Evolutionary conservation across 1,140 invertebrate genomes (phyloP).

Genomic region (Ctenoplectra terminalis): DNA sequence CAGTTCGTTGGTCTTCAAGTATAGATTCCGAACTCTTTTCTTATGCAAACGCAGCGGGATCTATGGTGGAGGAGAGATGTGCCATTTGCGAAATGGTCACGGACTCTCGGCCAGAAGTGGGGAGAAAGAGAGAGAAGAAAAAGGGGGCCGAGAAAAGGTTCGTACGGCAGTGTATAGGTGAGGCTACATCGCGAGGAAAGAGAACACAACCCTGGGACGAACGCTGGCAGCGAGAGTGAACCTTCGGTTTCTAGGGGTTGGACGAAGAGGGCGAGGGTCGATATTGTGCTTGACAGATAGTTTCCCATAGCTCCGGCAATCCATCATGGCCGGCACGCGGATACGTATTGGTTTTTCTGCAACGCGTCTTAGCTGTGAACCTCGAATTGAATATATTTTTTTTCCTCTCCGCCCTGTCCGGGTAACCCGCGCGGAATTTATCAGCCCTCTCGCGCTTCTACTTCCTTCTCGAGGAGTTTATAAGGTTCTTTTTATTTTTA

Average conservation of each 20-base stretch:
- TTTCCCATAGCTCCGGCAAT: conserved; percentile 82
- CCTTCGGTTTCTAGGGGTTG: conserved; percentile 74
- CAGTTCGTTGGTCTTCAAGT: not conserved
- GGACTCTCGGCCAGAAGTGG: conserved; percentile 70
- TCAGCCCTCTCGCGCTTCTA: conserved; percentile 8
- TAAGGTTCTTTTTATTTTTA: not conserved
- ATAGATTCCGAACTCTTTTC: conserved; percentile 32
- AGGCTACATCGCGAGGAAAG: conserved; percentile 52
- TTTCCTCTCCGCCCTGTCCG: conserved; percentile 33
- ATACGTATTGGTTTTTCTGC: conserved; percentile 81
- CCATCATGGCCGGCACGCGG: conserved; percentile 81
- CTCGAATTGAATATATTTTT: conserved; percentile 77
- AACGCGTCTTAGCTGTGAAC: conserved; percentile 77
- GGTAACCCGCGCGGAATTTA: conserved; percentile 60
- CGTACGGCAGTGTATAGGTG: conserved; percentile 59
- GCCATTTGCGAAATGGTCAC: conserved; percentile 70
- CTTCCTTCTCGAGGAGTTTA: not conserved
- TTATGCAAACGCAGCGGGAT: conserved; percentile 55
- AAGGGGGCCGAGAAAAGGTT: conserved; percentile 54
- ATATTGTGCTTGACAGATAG: conserved; percentile 83
- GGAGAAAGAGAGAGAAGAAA: conserved; percentile 42
- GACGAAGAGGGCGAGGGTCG: conserved; percentile 80
- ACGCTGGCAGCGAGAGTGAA: conserved; percentile 72
- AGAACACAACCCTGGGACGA: conserved; percentile 66
- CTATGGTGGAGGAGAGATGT: conserved; percentile 52